Conservation (phyloP, 2,888 invertebrate genomes). For the Torymus aiolomorphi region DNA sequence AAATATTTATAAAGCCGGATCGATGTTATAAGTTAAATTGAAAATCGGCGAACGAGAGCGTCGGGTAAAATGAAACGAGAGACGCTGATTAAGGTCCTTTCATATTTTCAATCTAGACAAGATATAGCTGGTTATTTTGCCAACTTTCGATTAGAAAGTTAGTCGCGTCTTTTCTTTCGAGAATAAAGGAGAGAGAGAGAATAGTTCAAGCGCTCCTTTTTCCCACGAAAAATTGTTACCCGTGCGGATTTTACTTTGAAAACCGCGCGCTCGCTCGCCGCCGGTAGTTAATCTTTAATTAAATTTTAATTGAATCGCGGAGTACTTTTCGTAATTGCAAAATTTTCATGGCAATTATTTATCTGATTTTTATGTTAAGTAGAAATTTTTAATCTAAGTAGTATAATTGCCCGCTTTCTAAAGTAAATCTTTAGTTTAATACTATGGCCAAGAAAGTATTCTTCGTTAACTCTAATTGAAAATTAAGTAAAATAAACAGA, state of each 20-base stretch:
- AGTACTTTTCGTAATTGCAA: conserved; percentile 28
- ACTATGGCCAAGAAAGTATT: neutral
- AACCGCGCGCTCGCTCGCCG: conserved; percentile 4
- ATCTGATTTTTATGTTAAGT: conserved; percentile 40
- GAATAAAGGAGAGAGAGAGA: conserved; percentile 40
- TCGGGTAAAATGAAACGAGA: conserved; percentile 2
- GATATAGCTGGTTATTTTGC: conserved; percentile 32
- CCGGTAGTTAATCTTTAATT: conserved; percentile 27
- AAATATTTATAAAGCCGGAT: neutral
- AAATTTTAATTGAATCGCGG: conserved; percentile 44
- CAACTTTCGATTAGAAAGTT: conserved; percentile 55
- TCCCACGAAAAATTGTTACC: conserved; percentile 31
- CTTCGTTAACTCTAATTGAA: neutral
- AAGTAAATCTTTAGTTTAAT: conserved; percentile 12
- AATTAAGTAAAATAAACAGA: conserved; percentile 4
- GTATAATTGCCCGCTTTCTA: conserved; percentile 40
- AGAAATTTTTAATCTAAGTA: conserved; percentile 27
- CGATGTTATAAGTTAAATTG: neutral
- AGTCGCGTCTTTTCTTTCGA: conserved; percentile 35
- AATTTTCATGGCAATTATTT: conserved; percentile 32
- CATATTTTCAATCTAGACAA: conserved; percentile 41
- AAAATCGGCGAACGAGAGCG: neutral
- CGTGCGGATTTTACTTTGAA: conserved; percentile 15
- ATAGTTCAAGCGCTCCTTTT: conserved; percentile 22
- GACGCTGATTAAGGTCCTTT: conserved; percentile 32